phyloP scores from a whole-genome alignment of 2,113 vertebrate species.

The Todiramphus chloris region DNA sequence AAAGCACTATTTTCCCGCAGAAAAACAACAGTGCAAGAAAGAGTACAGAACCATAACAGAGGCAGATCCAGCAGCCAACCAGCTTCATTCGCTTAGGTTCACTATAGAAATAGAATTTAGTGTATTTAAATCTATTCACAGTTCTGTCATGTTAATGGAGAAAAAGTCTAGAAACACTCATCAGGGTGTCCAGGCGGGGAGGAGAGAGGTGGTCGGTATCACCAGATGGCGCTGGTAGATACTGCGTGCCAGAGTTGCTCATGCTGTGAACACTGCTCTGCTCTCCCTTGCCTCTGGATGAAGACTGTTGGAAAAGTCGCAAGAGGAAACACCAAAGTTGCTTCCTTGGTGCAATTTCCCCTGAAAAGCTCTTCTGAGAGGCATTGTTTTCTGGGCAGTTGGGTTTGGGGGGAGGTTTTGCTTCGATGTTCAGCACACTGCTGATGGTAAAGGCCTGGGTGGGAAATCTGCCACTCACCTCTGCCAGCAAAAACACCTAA shows the following conservation, averaged over 20 bases:
- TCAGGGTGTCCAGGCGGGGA: fast-evolving
- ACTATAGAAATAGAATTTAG: background rate
- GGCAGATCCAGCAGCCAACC: background rate
- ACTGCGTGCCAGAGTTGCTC: fast-evolving
- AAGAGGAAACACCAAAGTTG: background rate
- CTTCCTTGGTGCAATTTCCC: background rate
- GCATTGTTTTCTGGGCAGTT: background rate
- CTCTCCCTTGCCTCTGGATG: fast-evolving
- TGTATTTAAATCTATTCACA: background rate
- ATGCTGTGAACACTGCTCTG: fast-evolving
- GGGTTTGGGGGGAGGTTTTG: background rate
- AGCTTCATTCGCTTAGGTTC: background rate
- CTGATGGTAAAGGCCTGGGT: background rate
- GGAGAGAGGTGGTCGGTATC: background rate
- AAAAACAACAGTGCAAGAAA: background rate
- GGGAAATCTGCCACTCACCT: background rate
- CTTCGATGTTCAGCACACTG: background rate
- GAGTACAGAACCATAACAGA: background rate
- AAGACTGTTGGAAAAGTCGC: background rate
- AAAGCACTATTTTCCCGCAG: background rate
- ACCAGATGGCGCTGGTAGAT: slow-evolving; percentile 47
- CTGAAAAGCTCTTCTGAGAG: background rate
- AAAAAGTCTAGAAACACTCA: background rate
- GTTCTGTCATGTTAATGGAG: background rate
- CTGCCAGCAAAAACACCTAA: background rate